Evolutionary conservation across 2,888 invertebrate genomes (phyloP).

Genomic region (Andrena bicolor): DNA sequence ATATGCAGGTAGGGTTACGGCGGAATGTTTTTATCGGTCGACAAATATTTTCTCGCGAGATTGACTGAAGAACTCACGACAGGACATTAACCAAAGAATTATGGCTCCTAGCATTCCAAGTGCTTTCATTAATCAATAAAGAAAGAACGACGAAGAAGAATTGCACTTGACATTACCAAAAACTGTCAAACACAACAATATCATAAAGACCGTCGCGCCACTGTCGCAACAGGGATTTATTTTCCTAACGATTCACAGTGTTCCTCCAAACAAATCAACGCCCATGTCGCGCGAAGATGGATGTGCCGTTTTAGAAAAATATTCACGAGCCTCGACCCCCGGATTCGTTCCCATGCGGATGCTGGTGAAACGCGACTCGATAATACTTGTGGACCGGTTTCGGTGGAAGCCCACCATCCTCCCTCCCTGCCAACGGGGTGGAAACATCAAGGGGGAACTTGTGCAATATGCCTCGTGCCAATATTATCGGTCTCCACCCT

Average conservation of each 20-base stretch:
- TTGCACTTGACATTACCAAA: background rate
- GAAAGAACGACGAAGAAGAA: background rate
- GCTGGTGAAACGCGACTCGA: conserved; percentile 59
- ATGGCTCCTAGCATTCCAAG: too few species aligned
- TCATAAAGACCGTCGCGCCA: background rate
- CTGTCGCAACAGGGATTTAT: background rate
- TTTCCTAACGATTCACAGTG: background rate
- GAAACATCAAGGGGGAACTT: conserved; percentile 66
- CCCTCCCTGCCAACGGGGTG: conserved; percentile 68
- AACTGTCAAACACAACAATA: background rate
- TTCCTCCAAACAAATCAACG: conserved; percentile 24
- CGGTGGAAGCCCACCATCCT: conserved; percentile 71
- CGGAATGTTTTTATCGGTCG: conserved; percentile 8
- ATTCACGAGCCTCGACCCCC: conserved; percentile 51
- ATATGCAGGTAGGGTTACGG: conserved; percentile 60
- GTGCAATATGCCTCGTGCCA: conserved; percentile 84
- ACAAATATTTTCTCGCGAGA: background rate
- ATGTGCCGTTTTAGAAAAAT: conserved; percentile 46
- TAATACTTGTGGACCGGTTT: conserved; percentile 70
- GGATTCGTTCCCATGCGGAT: conserved; percentile 64
- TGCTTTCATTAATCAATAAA: too few species aligned
- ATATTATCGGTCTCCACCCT: conserved; percentile 77
- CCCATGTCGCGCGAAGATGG: conserved; percentile 20
- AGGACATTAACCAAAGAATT: too few species aligned
- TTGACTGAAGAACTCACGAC: background rate